Base-by-base conservation (phyloP, 2,888 invertebrate genomes). In the Diplazon laetatorius region DNA sequence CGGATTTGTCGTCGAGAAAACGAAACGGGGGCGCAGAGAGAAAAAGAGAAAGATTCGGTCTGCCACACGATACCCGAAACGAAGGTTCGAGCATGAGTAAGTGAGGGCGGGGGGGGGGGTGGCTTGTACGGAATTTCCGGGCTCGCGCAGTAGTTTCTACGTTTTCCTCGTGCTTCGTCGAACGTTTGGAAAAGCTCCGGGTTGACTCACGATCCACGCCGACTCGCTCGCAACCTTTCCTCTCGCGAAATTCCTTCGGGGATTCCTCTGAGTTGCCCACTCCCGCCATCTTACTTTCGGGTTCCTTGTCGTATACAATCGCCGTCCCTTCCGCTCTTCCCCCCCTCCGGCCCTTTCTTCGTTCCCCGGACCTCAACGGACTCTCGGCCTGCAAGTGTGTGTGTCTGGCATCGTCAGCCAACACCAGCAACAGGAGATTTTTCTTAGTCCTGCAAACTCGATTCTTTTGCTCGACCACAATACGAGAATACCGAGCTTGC, bases 391-490 rank as follows among this genome's bases (percentile, higher is more conserved):
- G n/a, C n/a, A n/a, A n/a, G 30, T 6, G 30, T 30, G 30, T 30
- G 62, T 42, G 18, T 44, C 25, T 14, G 42, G 30, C 22, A 37
- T 55, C 55, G 66, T 50, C 44, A 62, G 68, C 69, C n/a, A 78
- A 74, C 70, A 70, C 63, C 65, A 80, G 79, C 76, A 80, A 76
- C 79, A 80, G 70, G 50, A 39, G 72, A 63, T 63, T 73, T 48
- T 73, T 14, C 46, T 18, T 39, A 22, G 14, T 18, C 39, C 50
- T 50, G 42, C 76, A 14, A 55, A 30, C 63, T 59, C 50, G 44
- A 48, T 65, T 69, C 46, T 42, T n/a, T n/a, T 55, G 44, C 25
- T 48, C 30, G 10, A 62, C 62, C 62, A 44, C 48, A 44, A 44
- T 30, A 25, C 42, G 39, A 37, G 30, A n/a, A n/a, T 44, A 12